Conservation (phyloP, 2,113 vertebrate species). For the Sminthopsis crassicaudata region DNA sequence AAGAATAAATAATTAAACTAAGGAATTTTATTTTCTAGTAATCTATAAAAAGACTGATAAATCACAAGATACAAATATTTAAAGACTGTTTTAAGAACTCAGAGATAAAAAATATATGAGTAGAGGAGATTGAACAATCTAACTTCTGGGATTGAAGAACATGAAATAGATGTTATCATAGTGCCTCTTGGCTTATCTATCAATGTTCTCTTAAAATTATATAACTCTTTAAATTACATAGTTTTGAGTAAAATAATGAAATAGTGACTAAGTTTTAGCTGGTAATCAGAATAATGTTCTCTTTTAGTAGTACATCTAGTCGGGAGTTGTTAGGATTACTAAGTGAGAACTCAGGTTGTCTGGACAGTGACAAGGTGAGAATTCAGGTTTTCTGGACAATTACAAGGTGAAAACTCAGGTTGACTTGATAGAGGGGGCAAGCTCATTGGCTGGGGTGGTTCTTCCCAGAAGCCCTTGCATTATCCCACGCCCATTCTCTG, state of each 20-base stretch:
- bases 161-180: neutral
- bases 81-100: conserved; percentile 61
- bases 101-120: conserved; percentile 42
- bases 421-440: too few species aligned
- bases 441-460: too few species aligned
- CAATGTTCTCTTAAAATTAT: neutral
- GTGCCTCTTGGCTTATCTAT: neutral
- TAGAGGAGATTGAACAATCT: conserved; percentile 38
- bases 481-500: too few species aligned
- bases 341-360: too few species aligned
- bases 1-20: conserved; percentile 63
- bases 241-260: neutral
- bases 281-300: too few species aligned
- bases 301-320: too few species aligned
- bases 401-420: too few species aligned
- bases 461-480: too few species aligned
- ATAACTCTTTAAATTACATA: neutral
- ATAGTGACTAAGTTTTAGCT: too few species aligned
- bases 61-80: conserved; percentile 65
- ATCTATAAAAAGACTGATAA: conserved; percentile 30
- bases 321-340: too few species aligned
- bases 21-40: conserved; percentile 45
- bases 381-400: too few species aligned
- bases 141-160: conserved; percentile 26
- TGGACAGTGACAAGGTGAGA: too few species aligned